phyloP scores from a whole-genome alignment of 2,888 invertebrate genomes.

The Isoperla grammatica region DNA sequence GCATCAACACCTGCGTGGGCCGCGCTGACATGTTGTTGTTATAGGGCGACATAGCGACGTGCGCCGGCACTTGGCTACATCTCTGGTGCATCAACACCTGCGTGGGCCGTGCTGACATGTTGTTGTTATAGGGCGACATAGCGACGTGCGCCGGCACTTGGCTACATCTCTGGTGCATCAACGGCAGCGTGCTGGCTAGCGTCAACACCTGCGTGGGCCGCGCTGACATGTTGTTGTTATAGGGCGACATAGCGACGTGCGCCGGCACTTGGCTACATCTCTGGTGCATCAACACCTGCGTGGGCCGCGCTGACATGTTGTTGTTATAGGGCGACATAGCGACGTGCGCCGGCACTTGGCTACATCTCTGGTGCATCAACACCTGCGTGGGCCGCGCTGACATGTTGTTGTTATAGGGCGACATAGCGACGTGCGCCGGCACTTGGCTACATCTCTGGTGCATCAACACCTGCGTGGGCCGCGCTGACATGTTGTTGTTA shows the following conservation, averaged over 20 bases:
- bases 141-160: no score
- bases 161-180: no score
- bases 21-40: slow-evolving; percentile 77
- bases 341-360: no score
- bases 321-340: no score
- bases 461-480: slow-evolving; percentile 85
- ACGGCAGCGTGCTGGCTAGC: slow-evolving; percentile 36
- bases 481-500: slow-evolving; percentile 77
- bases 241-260: no score
- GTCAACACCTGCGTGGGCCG: slow-evolving; percentile 88
- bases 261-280: no score
- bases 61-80: no score
- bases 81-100: slow-evolving; percentile 79
- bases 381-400: slow-evolving; percentile 82
- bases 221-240: slow-evolving; percentile 79
- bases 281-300: slow-evolving; percentile 78
- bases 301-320: slow-evolving; percentile 76
- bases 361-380: slow-evolving; percentile 71
- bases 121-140: no score
- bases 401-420: slow-evolving; percentile 82
- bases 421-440: no score
- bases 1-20: slow-evolving; percentile 86
- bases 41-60: no score
- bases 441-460: no score
- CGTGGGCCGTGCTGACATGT: slow-evolving; percentile 75